Base-by-base conservation (phyloP, 2,888 invertebrate genomes). In the Lepidonotus clava region DNA sequence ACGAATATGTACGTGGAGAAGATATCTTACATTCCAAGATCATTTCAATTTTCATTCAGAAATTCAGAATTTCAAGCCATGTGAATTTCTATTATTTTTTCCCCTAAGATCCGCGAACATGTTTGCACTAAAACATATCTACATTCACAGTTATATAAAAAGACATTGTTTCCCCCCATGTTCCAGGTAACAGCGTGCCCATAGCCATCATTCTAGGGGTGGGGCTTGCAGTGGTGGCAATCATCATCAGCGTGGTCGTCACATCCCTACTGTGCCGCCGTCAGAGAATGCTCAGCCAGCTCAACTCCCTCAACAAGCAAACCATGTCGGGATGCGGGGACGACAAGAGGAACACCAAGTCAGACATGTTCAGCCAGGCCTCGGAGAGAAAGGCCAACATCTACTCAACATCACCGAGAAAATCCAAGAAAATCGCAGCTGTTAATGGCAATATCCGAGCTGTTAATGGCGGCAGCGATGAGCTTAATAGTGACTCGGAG, bases 401-500 rank as follows among this genome's bases (percentile, higher is more conserved):
- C 41, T 80, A 80, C 51, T 28, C n/a, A 21, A 46, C 80, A 1
- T 80, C 80, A 2, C 80, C 80, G 4, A 2, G 38, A 0, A 71
- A 36, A n/a, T n/a, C n/a, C n/a, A 80, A 80, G 51, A 66, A 66
- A 28, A 34, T 51, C 24, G 41, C 46, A 1, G 34, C 80, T 1
- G 80, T 80, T 2, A 80, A 80, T 21, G 80, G 80, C 2, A 80
- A 28, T 21, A 28, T 80, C 32, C 41, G 80, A 8, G 46, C 8
- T 46, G 18, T 46, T 18, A 46, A 46, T 46, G 46, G 46, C 46
- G 46, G 46, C 46, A 18, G 46, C n/a, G n/a, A n/a, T n/a, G n/a
- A n/a, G n/a, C n/a, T n/a, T n/a, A n/a, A n/a, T n/a, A n/a, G n/a
- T 11, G 71, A 71, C 71, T 71, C 71, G 36, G 71, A 71, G 71